Conservation (phyloP, 2,797 vertebrate species). For the Notolepis coatsorum region DNA sequence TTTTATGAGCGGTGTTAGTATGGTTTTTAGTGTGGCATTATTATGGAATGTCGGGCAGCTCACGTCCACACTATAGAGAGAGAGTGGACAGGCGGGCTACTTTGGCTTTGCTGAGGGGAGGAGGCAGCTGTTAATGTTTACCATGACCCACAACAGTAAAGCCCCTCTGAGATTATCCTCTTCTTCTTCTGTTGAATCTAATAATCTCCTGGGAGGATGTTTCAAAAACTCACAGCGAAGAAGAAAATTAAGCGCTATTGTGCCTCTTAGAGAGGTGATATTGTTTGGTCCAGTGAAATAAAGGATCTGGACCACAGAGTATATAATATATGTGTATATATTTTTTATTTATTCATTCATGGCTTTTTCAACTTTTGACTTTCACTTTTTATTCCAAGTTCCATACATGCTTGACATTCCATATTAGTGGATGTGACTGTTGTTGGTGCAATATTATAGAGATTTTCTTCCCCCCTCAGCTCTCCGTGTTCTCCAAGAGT, state of each 20-base stretch:
- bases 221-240: background rate
- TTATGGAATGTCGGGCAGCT: slow-evolving; percentile 42
- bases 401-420: slow-evolving; percentile 19
- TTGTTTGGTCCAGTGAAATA: background rate
- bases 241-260: background rate
- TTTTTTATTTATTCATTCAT: too few species aligned
- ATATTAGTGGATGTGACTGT: background rate
- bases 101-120: slow-evolving; percentile 25
- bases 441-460: too few species aligned
- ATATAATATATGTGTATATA: too few species aligned
- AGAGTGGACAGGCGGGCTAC: slow-evolving; percentile 24
- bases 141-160: slow-evolving; percentile 32
- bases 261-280: background rate
- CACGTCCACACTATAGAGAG: slow-evolving; percentile 33
- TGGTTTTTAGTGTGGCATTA: slow-evolving; percentile 34
- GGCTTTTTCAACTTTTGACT: background rate
- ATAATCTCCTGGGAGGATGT: background rate
- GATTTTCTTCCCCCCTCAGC: too few species aligned
- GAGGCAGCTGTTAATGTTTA: slow-evolving; percentile 53
- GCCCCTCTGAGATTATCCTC: slow-evolving; percentile 23
- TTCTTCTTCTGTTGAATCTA: slow-evolving; percentile 15
- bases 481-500: too few species aligned
- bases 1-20: slow-evolving; percentile 39
- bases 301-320: background rate
- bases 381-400: slow-evolving; percentile 17